Base-by-base conservation (phyloP, 1,140 invertebrate species). In the Pseudomyrmex flavicornis region DNA sequence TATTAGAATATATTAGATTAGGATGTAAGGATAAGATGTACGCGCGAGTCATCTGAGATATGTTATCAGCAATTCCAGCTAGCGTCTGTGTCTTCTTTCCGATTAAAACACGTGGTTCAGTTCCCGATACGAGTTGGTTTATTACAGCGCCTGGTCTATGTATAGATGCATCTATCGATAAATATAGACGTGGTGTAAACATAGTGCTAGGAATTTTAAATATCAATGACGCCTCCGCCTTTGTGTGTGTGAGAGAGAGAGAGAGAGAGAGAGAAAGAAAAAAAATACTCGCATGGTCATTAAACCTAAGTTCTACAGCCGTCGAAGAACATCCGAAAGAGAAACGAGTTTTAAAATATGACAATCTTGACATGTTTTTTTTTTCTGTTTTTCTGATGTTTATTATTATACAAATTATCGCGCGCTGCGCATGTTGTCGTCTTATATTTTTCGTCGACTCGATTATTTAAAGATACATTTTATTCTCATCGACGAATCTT, bases 131-230 rank as follows among this genome's bases (percentile, higher is more conserved):
- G 76, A 61, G 52, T 85, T 70, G 54, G 72, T 75, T 85, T 35
- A 87, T 82, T 85, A 85, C 52, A 62, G 22, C 63, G 7, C 10
- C 35, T 35, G 35, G 35, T 75, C 85, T 87, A 76, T 87, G 77
- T 87, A 75, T 85, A 85, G 73, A 85, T 44, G 35, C 69, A 26
- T 52, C 44, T 46, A 35, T 20, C 20, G 59, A 46, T 62, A 79
- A 72, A 80, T 84, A 80, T 56, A 70, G 59, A 73, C 75, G 44
- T 52, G 35, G 20, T 76, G 58, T 85, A 87, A 87, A 87, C 85
- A 85, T 87, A 87, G 68, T 63, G 63, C 20, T n/a, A 2, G 13
- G 52, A 54, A 61, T 83, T 87, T 84, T 85, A 85, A 87, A 87
- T 87, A 87, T 82, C 77, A 13, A 54, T n/a, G 9, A 2, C 44